Evolutionary conservation across 2,888 invertebrate species (phyloP), one percentile per base, ranked within the genome.

Genomic region (Drosophila kambysellisi): DNA sequence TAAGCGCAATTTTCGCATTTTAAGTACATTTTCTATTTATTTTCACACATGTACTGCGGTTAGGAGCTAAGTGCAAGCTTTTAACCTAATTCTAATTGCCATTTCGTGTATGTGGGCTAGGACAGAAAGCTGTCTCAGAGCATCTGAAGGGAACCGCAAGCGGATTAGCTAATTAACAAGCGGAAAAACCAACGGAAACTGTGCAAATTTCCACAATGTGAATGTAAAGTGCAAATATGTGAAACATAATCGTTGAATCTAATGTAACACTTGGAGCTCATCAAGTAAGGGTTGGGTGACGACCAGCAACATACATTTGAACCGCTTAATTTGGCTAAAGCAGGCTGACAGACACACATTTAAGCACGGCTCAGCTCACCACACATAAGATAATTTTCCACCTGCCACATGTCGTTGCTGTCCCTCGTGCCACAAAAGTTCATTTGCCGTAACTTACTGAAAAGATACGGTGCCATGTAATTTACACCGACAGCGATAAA

Each of bases 401-500:
- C 84, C 87, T 83, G 82, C 70, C 67, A 66, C 56, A 63, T 68
- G 71, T 61, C 48, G 46, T 67, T 61, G 52, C 39, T 37, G 53
- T 50, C 9, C 11, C 12, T 25, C n/a, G 3, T 41, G 32, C 25
- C 61, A 64, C 64, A 53, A 39, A 62, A 39, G 57, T 50, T 63
- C 66, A 62, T 65, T 75, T 73, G 74, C 43, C 65, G 54, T 67
- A 67, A 58, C 37, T 62, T 41, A 46, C 25, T 46, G 51, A 17
- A 50, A 70, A 65, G 72, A 75, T 83, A 74, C 72, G 78, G 73
- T 43, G 66, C 59, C 79, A 76, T 62, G 74, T 88, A 88, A 84
- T 88, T 81, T 83, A 86, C 84, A 67, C 67, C 69, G 76, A 81
- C 89, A 72, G 79, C 84, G 48, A 79, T 86, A 86, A 81, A 84